Evolutionary conservation across 2,113 vertebrate genomes (phyloP).

Genomic region (Salvator merianae): DNA sequence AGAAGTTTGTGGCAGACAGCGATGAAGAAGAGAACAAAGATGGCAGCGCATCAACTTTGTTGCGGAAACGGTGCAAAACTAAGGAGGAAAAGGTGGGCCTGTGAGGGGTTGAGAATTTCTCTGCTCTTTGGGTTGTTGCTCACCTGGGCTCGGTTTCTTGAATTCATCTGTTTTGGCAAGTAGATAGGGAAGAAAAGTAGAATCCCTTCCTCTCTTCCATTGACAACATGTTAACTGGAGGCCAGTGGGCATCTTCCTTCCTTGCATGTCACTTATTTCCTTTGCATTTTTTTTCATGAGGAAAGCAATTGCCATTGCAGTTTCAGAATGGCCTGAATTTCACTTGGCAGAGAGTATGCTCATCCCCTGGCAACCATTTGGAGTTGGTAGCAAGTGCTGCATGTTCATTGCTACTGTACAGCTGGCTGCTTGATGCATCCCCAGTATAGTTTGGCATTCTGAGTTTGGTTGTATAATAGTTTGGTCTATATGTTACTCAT

Average conservation of each 20-base stretch:
- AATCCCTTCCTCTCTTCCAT: background rate
- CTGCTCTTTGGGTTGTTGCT: background rate
- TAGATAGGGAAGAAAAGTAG: background rate
- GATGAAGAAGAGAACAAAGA: constrained; percentile 62
- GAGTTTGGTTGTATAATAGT: too few relatives aligned
- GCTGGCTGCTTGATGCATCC: too few relatives aligned
- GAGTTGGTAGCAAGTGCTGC: too few relatives aligned
- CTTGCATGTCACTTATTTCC: background rate
- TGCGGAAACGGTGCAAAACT: constrained; percentile 79
- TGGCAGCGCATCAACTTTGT: constrained; percentile 59
- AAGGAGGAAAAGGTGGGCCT: constrained; percentile 82
- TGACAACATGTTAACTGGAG: background rate
- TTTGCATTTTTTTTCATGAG: background rate
- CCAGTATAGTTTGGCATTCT: too few relatives aligned
- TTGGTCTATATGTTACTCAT: background rate
- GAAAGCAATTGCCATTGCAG: too few relatives aligned
- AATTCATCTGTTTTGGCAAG: background rate
- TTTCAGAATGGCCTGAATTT: too few relatives aligned
- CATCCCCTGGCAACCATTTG: too few relatives aligned
- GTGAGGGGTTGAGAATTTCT: background rate
- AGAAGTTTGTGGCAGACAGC: constrained; percentile 82
- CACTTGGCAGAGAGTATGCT: too few relatives aligned
- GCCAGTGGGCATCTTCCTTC: background rate
- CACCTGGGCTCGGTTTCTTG: too few relatives aligned
- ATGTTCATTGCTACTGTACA: too few relatives aligned